These are phyloP conservation scores for Drosophila nr. medialis DNA, from an alignment of 2,888 invertebrate species.

Conservation along the genomic window DNA sequence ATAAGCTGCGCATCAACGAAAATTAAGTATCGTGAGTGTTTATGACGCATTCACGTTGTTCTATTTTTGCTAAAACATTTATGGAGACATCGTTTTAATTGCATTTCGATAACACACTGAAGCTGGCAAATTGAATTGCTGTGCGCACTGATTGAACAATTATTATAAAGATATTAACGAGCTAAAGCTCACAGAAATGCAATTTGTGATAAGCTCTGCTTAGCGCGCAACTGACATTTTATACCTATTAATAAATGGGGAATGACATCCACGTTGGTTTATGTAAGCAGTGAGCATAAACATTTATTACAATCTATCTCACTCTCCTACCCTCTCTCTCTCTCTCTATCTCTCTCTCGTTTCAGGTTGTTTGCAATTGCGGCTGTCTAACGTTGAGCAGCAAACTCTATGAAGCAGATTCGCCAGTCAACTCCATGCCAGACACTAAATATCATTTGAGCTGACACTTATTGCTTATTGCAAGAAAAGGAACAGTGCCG, in stretches of 20 bases:
- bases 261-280: neutral
- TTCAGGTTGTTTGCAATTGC: neutral
- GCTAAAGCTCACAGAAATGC: neutral
- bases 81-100: constrained; percentile 59
- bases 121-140: constrained; percentile 23
- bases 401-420: neutral
- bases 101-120: constrained; percentile 52
- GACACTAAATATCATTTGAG: constrained; percentile 75
- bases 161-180: constrained; percentile 9
- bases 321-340: neutral
- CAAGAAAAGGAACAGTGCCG: constrained; percentile 36
- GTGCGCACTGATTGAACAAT: constrained; percentile 12
- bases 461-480: constrained; percentile 79
- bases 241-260: neutral
- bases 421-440: constrained; percentile 15
- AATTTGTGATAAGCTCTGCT: constrained; percentile 6
- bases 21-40: constrained; percentile 50
- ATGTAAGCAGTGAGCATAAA: constrained; percentile 1
- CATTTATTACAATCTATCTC: constrained; percentile 25
- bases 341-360: neutral
- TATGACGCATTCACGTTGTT: constrained; percentile 61
- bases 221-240: neutral
- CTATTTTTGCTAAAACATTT: constrained; percentile 45
- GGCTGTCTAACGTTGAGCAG: neutral
- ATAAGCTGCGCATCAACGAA: constrained; percentile 34